A percentile compares a stretch with the other conserved stretches of the same genome.
phyloP scores from a whole-genome alignment of 2,113 vertebrate genomes.

The Heterotilapia buettikoferi region DNA sequence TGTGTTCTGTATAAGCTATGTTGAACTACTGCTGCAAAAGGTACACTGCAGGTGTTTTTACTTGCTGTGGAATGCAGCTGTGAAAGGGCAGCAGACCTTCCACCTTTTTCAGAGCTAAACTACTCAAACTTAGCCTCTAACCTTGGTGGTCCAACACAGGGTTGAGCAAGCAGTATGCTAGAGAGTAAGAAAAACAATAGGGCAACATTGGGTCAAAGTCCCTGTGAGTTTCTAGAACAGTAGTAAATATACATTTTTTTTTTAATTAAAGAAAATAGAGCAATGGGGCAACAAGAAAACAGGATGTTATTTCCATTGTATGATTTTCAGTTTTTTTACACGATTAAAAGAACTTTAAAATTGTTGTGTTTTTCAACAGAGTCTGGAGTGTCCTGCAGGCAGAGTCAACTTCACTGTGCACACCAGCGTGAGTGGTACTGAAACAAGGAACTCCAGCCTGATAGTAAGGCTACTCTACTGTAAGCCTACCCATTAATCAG shows the following conservation, averaged over 20 bases:
- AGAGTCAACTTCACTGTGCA: neutral
- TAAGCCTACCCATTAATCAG: constrained; percentile 2
- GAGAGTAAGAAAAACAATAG: neutral
- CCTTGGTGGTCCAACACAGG: neutral
- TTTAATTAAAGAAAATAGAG: neutral
- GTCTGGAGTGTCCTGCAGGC: neutral
- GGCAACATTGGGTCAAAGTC: neutral
- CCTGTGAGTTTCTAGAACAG: neutral
- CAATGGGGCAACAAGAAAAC: neutral
- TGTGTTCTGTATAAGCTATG: neutral
- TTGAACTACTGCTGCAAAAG: neutral
- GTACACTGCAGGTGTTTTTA: neutral
- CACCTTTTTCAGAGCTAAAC: neutral
- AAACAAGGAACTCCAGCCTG: neutral
- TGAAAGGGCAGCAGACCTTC: neutral
- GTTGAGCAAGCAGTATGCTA: neutral
- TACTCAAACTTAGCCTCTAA: neutral
- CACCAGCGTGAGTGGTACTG: neutral
- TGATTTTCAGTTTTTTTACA: neutral
- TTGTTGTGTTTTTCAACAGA: neutral
- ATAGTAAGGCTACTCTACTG: neutral
- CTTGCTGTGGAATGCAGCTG: neutral
- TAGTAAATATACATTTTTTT: accelerated
- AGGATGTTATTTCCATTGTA: accelerated
- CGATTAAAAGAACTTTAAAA: neutral